A percentile compares a stretch with the other conserved stretches of the same genome.
Conservation (phyloP, 2,888 invertebrate genomes). For the Ferrisia virgata region DNA sequence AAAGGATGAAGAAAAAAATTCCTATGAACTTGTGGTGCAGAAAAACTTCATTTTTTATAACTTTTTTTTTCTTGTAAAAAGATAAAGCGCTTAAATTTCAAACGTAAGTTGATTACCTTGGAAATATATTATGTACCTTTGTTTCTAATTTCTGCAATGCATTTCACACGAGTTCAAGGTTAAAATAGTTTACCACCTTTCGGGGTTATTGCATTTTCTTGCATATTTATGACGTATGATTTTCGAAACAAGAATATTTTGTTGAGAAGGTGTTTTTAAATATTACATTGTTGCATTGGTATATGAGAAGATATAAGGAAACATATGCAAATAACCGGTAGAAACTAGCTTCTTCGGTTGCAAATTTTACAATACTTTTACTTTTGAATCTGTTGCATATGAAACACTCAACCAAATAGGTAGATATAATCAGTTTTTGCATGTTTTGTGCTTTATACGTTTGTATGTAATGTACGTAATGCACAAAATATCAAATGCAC, state of each 20-base stretch:
- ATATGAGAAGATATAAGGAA: background rate
- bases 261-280: background rate
- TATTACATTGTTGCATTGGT: background rate
- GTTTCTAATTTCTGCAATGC: background rate
- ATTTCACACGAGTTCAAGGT: background rate
- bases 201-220: background rate
- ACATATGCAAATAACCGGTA: background rate
- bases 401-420: background rate
- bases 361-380: constrained; percentile 4
- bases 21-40: background rate
- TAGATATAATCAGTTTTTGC: background rate
- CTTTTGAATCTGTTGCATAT: background rate
- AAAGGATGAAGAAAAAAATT: too few species aligned
- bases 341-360: background rate
- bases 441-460: background rate
- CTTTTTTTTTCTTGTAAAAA: background rate
- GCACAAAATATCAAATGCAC: too few species aligned
- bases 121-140: background rate
- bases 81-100: background rate
- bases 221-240: background rate
- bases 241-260: background rate
- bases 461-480: background rate
- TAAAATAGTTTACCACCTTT: background rate
- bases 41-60: background rate
- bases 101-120: background rate